Conservation (phyloP, 2,888 invertebrate genomes). For the Oligia latruncula region DNA sequence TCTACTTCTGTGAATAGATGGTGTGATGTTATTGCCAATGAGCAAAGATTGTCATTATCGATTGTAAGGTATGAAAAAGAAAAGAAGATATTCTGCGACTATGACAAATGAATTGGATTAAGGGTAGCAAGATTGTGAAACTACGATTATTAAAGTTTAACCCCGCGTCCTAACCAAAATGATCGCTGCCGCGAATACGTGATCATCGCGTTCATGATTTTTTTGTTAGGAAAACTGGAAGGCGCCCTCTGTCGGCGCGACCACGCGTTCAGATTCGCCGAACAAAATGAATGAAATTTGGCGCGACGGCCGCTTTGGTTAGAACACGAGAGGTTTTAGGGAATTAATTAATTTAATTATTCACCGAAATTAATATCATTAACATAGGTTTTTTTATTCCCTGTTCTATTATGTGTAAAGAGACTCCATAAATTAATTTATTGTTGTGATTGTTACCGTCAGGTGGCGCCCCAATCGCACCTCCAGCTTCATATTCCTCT, state of each 20-base stretch:
- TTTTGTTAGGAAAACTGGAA: background rate
- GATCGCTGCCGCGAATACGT: background rate
- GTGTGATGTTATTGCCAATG: background rate
- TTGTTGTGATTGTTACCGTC: slow-evolving; percentile 72
- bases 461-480: slow-evolving; percentile 69
- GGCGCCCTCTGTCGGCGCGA: background rate
- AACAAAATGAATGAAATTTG: background rate
- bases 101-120: too few species aligned
- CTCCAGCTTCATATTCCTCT: slow-evolving; percentile 64
- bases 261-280: background rate
- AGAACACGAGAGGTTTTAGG: background rate
- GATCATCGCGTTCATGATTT: background rate
- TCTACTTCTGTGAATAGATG: slow-evolving; percentile 73
- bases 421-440: background rate
- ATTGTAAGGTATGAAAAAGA: background rate
- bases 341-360: background rate
- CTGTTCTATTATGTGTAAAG: background rate
- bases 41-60: background rate
- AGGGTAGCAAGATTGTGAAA: background rate
- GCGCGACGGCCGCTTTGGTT: background rate
- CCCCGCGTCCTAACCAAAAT: background rate
- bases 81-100: background rate
- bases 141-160: background rate
- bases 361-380: background rate
- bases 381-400: background rate